Base-by-base conservation (phyloP, 2,113 vertebrate species). In the Callithrix jacchus region DNA sequence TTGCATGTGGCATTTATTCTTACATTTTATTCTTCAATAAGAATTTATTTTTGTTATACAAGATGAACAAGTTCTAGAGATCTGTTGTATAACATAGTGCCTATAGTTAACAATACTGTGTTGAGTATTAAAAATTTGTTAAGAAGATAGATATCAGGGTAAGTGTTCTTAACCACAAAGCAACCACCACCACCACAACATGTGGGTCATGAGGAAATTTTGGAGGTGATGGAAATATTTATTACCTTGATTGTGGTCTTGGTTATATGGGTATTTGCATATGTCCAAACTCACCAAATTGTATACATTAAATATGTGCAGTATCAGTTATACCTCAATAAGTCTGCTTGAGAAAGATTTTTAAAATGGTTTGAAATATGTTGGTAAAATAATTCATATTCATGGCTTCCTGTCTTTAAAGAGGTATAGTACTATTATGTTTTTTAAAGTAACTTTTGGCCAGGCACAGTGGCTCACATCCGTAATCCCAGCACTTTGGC, bases 351-450 rank as follows among this genome's bases (percentile, higher is more conserved):
- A 42, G 32, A 76, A 73, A 77, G 25, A 40, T 17, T 18, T 45
- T 92, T 83, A 49, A 32, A 84, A 35, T 71, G 37, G 92, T 94
- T 94, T 94, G 54, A 94, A 89, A 70, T 94, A 95, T 82, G 37
- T 90, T 93, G 37, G 18, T 89, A 79, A 89, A 90, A 70, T 80
- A 54, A 81, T 76, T 97, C 52, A 77, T 82, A 86, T 94, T 86
- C 45, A n/a, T 84, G 35, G 52, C 2, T 87, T 66, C 32, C 12
- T 89, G 20, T n/a, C 20, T 88, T 96, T 86, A 40, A 90, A 92
- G 49, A 95, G 54, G 58, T 89, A 18, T 58, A 61, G 20, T 79
- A 56, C 17, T 95, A 2, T 80, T 54, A 12, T 45, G 18, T 79
- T 58, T 90, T 85, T 95, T 81, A 71, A 89, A 85, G 8, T 95